A percentile compares a stretch with the other conserved stretches of the same genome.
Conservation (phyloP, 2,113 vertebrate genomes). For the Trichomycterus rosablanca region DNA sequence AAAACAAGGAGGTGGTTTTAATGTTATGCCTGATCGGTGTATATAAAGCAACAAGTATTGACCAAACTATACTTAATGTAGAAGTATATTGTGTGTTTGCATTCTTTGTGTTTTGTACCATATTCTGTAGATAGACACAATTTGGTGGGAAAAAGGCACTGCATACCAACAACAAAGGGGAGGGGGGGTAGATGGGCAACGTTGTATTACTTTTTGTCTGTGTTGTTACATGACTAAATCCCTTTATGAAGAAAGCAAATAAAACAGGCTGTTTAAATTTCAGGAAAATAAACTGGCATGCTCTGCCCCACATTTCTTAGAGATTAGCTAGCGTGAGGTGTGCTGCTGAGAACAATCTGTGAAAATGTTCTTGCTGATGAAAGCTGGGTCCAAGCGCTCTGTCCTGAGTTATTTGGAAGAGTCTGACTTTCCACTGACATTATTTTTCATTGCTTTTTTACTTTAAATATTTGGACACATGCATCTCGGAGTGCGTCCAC, state of each 20-base stretch:
- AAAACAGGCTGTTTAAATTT: slow-evolving; percentile 54
- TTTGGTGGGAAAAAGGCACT: too few species aligned
- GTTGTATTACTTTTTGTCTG: too few species aligned
- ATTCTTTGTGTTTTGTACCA: too few species aligned
- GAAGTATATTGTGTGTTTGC: too few species aligned
- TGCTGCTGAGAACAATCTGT: slow-evolving; percentile 28
- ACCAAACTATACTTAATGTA: too few species aligned
- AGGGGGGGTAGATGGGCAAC: slow-evolving; percentile 51
- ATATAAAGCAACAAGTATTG: too few species aligned
- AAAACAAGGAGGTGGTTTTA: too few species aligned
- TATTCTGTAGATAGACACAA: too few species aligned
- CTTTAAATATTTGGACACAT: slow-evolving; percentile 62
- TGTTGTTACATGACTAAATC: slow-evolving; percentile 41
- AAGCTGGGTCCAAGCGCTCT: slow-evolving; percentile 41
- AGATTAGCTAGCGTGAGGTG: slow-evolving; percentile 45
- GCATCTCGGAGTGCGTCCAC: slow-evolving; percentile 14
- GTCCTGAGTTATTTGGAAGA: slow-evolving; percentile 57
- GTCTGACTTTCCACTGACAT: slow-evolving; percentile 62
- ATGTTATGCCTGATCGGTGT: too few species aligned
- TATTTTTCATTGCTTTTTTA: slow-evolving; percentile 63
- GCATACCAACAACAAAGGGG: too few species aligned
- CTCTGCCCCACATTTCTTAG: slow-evolving; percentile 39
- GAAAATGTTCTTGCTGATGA: slow-evolving; percentile 36
- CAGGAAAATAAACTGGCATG: slow-evolving; percentile 56
- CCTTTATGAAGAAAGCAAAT: slow-evolving; percentile 41